Evolutionary conservation across 2,888 invertebrate genomes (phyloP).

Genomic region (Phaedon cochleariae): DNA sequence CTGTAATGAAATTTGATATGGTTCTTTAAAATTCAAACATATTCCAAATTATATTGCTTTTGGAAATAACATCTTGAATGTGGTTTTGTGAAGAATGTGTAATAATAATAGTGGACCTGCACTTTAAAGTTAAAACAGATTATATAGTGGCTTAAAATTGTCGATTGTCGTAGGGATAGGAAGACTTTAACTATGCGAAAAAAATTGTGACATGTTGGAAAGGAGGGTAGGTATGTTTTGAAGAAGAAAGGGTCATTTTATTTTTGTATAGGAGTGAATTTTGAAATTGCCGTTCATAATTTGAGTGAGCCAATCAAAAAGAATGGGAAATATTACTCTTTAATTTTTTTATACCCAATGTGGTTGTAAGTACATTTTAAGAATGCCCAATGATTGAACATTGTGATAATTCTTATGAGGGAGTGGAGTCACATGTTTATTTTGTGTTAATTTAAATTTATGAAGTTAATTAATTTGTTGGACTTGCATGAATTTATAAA

Average conservation of each 20-base stretch:
- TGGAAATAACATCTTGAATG: conserved; percentile 23
- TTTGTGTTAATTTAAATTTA: conserved; percentile 39
- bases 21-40: no score
- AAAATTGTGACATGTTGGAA: conserved; percentile 29
- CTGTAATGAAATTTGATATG: no score
- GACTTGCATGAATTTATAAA: conserved; percentile 30
- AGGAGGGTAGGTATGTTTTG: conserved; percentile 26
- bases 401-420: conserved; percentile 48
- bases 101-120: conserved; percentile 30
- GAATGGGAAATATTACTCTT: conserved; percentile 10
- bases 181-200: conserved; percentile 27
- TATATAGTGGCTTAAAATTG: conserved; percentile 40
- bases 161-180: conserved; percentile 38
- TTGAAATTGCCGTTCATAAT: background rate
- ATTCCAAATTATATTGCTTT: background rate
- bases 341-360: conserved; percentile 13
- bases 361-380: conserved; percentile 42
- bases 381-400: conserved; percentile 42
- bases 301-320: background rate
- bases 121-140: conserved; percentile 35
- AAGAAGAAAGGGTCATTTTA: conserved; percentile 36
- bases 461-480: conserved; percentile 38
- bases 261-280: conserved; percentile 25
- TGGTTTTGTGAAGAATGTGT: conserved; percentile 32
- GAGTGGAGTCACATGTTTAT: conserved; percentile 47